These are phyloP conservation scores for Telenomus remus DNA, from an alignment of 1,140 invertebrate species.

Conservation along the genomic window DNA sequence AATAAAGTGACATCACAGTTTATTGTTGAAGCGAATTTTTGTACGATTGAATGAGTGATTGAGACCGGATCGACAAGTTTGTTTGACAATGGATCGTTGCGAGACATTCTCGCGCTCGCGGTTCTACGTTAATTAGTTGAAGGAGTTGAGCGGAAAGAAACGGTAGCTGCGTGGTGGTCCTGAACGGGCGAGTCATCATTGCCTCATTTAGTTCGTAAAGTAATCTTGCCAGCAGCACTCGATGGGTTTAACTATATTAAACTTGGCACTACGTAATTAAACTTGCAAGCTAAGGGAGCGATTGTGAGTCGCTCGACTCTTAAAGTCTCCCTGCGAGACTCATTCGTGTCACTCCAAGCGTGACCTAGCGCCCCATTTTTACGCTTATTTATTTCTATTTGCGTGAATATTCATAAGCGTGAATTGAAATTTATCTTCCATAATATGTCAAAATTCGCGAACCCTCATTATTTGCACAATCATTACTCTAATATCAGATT, in stretches of 20 bases:
- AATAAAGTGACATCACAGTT: too few relatives aligned
- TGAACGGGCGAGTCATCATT: slow-evolving; percentile 72
- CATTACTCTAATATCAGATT: slow-evolving; percentile 14
- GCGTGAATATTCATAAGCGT: slow-evolving; percentile 34
- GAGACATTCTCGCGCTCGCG: slow-evolving; percentile 40
- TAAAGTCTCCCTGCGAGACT: background rate
- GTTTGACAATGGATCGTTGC: slow-evolving; percentile 30
- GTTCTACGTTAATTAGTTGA: slow-evolving; percentile 59
- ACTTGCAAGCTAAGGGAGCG: slow-evolving; percentile 55
- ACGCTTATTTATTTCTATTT: slow-evolving; percentile 43
- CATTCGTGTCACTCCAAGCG: slow-evolving; percentile 36
- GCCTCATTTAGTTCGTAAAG: slow-evolving; percentile 74
- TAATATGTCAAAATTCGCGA: slow-evolving; percentile 34
- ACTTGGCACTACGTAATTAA: slow-evolving; percentile 69
- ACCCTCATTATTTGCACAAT: slow-evolving; percentile 42
- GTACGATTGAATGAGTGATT: background rate
- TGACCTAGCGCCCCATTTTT: slow-evolving; percentile 44
- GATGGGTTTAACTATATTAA: slow-evolving; percentile 70
- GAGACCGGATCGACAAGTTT: slow-evolving; percentile 19
- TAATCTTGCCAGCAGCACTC: slow-evolving; percentile 70
- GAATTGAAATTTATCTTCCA: slow-evolving; percentile 47
- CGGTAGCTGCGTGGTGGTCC: slow-evolving; percentile 67
- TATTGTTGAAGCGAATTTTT: too few relatives aligned
- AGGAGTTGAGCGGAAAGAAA: slow-evolving; percentile 54
- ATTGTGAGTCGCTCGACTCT: slow-evolving; percentile 31